phyloP scores from a whole-genome alignment of 1,140 invertebrate species.

The Brachionus angularis region DNA sequence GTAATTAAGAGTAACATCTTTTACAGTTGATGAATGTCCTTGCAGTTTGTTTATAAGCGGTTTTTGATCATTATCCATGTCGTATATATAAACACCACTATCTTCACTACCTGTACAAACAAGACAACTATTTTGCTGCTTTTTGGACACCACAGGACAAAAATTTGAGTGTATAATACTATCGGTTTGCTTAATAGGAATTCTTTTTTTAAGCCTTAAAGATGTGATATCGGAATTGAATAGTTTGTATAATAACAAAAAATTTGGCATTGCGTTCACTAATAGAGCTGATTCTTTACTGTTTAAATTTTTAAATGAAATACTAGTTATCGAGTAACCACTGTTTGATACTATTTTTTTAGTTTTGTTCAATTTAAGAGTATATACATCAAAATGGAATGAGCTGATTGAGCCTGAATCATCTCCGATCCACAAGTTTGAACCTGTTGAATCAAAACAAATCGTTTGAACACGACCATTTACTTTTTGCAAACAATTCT shows the following conservation, averaged over 20 bases:
- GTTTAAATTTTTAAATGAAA: conserved; percentile 76
- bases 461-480: conserved; percentile 71
- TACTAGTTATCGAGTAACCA: conserved; percentile 67
- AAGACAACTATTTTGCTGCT: conserved; percentile 23
- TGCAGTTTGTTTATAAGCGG: conserved; percentile 77
- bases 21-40: conserved; percentile 73
- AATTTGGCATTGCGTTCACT: conserved; percentile 72
- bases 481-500: conserved; percentile 70
- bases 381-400: conserved; percentile 68
- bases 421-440: conserved; percentile 77
- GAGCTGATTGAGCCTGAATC: conserved; percentile 71
- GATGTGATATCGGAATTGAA: conserved; percentile 28
- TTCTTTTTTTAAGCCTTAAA: not conserved
- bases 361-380: conserved; percentile 66
- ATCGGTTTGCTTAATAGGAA: conserved; percentile 28
- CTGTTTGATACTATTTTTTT: conserved; percentile 60
- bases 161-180: not conserved
- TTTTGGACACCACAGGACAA: conserved; percentile 27
- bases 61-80: conserved; percentile 67
- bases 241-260: conserved; percentile 63
- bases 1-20: conserved; percentile 80
- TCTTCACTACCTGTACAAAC: conserved; percentile 41
- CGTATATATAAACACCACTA: conserved; percentile 71
- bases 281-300: conserved; percentile 72
- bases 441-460: conserved; percentile 72